Base-by-base conservation (phyloP, 1,140 invertebrate genomes). In the Nixonia krombeini region DNA sequence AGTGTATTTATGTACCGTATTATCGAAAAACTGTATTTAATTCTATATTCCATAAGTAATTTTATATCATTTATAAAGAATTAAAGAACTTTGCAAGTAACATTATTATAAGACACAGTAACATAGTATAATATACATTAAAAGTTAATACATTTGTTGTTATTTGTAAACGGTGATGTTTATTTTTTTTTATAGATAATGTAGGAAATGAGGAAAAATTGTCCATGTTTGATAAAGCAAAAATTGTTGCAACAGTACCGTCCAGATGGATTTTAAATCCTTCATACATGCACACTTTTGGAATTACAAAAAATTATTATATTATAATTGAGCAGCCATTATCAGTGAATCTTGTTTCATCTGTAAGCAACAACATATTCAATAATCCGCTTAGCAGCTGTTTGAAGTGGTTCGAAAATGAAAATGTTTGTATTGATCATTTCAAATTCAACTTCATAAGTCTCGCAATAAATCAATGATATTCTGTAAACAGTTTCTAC, bases 261-360 rank as follows among this genome's bases (percentile, higher is more conserved):
- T 89, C 91, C 4, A 86, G 92, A 50, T 94, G 93, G 91, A 80
- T 87, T 1, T 72, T 94, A 2, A 87, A 94, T 82, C 92, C 93
- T 0, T 89, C 90, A 0, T 96, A 96, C 56, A 95, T 95, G 91
- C 95, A 96, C 74, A 93, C 93, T 6, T 96, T 96, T 84, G 93
- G 92, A 9, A 87, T 96, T 17, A 94, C 94, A 0, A 89, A 93
- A 18, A 92, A 94, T 74, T 96, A 91, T 78, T 94, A 91, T 76
- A 87, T 96, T 17, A 89, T 96, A 44, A 87, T 96, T 4, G 94
- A 96, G 76, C 94, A 95, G 78, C 93, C 94, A 0, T 61, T 96
- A 16, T 86, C 88, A 4, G 79, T 95, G n/a, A 93, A 90, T 0
- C 52, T 94, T 1, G 70, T 86, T 0, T 84, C 81, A 3, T 79